phyloP scores from a whole-genome alignment of 2,888 invertebrate species.

The Ligdia adustata region DNA sequence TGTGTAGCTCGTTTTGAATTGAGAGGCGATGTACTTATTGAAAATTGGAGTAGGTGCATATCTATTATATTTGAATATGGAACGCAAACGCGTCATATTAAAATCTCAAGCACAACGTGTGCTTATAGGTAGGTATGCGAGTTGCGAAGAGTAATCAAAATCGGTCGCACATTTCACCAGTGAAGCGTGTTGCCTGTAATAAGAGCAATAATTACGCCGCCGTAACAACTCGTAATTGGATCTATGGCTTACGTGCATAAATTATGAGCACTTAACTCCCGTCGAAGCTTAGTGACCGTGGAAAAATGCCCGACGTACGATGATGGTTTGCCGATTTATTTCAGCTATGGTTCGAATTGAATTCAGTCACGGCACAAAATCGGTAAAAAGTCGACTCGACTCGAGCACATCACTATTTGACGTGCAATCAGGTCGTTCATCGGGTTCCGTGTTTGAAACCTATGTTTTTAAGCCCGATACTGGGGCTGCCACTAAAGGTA shows the following conservation, averaged over 20 bases:
- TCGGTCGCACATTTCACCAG: slow-evolving; percentile 47
- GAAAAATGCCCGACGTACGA: slow-evolving; percentile 58
- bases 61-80: too few species aligned
- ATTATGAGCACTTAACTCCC: slow-evolving; percentile 58
- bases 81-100: too few species aligned
- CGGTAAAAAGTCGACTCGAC: slow-evolving; percentile 26
- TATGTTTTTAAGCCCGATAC: slow-evolving; percentile 30
- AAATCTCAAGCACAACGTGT: slow-evolving; percentile 4
- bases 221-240: slow-evolving; percentile 72
- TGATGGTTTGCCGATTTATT: slow-evolving; percentile 63
- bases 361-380: slow-evolving; percentile 42
- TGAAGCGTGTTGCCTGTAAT: slow-evolving; percentile 62
- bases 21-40: background rate
- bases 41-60: too few species aligned
- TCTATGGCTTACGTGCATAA: slow-evolving; percentile 67
- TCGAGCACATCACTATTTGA: slow-evolving; percentile 41
- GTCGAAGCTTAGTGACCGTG: slow-evolving; percentile 53
- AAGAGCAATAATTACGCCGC: slow-evolving; percentile 65
- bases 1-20: slow-evolving; percentile 6
- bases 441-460: slow-evolving; percentile 31
- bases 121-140: too few species aligned
- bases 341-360: slow-evolving; percentile 41
- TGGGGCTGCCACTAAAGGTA: slow-evolving; percentile 26
- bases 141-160: slow-evolving; percentile 23
- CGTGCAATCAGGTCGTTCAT: slow-evolving; percentile 37